Evolutionary conservation across 2,888 invertebrate genomes (phyloP), one percentile per base, ranked within the genome.

Genomic region (Meteorus colon): DNA sequence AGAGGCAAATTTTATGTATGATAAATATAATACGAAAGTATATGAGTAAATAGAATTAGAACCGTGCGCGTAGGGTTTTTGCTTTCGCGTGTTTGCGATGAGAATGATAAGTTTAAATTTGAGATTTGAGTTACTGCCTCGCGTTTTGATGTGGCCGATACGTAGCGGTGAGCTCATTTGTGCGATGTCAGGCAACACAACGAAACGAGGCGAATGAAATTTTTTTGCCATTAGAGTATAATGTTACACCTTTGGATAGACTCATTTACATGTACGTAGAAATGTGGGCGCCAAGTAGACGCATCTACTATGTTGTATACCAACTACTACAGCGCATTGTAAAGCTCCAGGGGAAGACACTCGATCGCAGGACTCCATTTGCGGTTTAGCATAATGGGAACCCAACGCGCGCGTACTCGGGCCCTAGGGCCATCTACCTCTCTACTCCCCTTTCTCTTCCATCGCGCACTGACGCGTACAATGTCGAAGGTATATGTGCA

Each of bases 331-430:
- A 19, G 55, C 55, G 86, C 85, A 87, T 88, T 87, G 87, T 87
- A 83, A 81, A 83, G 81, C 81, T 80, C 76, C 81, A 82, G 82
- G 82, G 80, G 84, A 85, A 88, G 89, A 89, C 87, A 89, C 88
- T 88, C 88, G 89, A 89, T 89, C 88, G 89, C 87, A 86, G 87
- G 89, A 89, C 89, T 89, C 89, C 89, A 89, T 89, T 89, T 89
- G 88, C 88, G 89, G 89, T 89, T 89, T 89, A 88, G 88, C 89
- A 89, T 89, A 89, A 89, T 89, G 89, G 88, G 87, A 89, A 89
- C 87, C 86, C 85, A 88, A 89, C 87, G 86, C 87, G 77, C 79
- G 89, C 87, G 86, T 87, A 76, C 77, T 76, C 78, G 71, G 81
- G 86, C 86, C 84, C 81, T 81, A 82, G 84, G 84, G 86, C 86